phyloP scores from a whole-genome alignment of 2,888 invertebrate species.

The Criorhina ranunculi region DNA sequence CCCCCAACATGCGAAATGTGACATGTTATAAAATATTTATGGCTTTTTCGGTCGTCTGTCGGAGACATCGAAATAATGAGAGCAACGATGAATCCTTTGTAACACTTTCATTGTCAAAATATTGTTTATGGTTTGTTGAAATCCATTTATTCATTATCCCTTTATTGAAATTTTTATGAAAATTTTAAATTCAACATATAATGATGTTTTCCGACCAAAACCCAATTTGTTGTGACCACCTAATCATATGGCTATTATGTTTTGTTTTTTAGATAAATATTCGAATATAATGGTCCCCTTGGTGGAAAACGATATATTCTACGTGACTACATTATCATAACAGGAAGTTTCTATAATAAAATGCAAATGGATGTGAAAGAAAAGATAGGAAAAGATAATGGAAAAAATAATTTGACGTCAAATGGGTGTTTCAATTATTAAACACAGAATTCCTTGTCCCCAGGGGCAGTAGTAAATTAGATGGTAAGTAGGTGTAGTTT shows the following conservation, averaged over 20 bases:
- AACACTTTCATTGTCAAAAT: not conserved
- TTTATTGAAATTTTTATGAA: not conserved
- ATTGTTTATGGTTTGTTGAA: not conserved
- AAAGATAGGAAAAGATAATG: too few species aligned
- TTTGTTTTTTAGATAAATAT: not conserved
- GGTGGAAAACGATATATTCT: constrained; percentile 9
- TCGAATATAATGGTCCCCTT: not conserved
- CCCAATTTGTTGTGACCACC: not conserved
- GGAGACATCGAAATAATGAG: too few species aligned
- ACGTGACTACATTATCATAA: constrained; percentile 10
- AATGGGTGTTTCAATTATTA: too few species aligned
- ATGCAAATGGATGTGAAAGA: not conserved
- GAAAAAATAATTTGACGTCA: too few species aligned
- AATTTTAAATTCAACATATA: not conserved
- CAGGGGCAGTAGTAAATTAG: too few species aligned
- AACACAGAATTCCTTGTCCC: too few species aligned
- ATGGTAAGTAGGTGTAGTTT: too few species aligned
- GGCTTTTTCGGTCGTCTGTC: too few species aligned
- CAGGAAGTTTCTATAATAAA: not conserved
- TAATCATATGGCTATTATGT: constrained; percentile 8
- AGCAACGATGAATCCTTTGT: too few species aligned
- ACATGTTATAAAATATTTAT: too few species aligned
- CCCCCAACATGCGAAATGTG: too few species aligned
- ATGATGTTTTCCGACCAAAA: not conserved
- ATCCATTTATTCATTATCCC: not conserved